These are phyloP conservation scores for Acrobasis consociella DNA, from an alignment of 2,888 invertebrate genomes.

Conservation along the genomic window DNA sequence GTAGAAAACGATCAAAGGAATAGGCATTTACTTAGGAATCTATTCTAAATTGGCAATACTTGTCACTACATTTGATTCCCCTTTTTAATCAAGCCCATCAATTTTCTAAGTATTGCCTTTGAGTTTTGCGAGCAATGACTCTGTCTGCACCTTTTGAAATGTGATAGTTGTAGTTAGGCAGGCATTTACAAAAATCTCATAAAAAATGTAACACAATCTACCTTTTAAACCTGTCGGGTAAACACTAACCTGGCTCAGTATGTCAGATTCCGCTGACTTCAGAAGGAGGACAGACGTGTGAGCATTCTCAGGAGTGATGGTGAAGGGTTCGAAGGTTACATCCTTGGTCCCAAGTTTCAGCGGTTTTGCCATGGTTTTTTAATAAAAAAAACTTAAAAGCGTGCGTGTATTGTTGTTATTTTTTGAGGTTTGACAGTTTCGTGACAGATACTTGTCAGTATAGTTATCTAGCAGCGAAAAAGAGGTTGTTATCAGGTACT, in stretches of 20 bases:
- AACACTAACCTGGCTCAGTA: conserved; percentile 67
- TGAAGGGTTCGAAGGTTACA: conserved; percentile 63
- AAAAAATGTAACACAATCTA: no score
- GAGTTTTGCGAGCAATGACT: no score
- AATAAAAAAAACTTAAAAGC: background rate
- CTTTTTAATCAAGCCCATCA: no score
- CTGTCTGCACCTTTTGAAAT: no score
- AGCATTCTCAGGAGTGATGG: conserved; percentile 71
- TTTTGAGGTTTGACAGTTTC: background rate
- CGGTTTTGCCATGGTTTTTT: conserved; percentile 60
- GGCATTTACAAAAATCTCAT: no score
- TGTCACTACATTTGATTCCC: no score
- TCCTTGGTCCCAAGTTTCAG: conserved; percentile 71
- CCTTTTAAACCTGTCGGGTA: no score
- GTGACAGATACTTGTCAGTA: background rate
- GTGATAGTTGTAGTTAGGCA: no score
- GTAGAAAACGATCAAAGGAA: background rate
- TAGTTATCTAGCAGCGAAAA: background rate
- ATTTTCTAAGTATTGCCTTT: no score
- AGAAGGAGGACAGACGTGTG: conserved; percentile 69
- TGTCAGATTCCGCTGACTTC: conserved; percentile 68
- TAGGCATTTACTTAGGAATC: no score
- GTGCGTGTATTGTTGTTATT: background rate
- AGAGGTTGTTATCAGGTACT: background rate
- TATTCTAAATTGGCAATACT: no score